Base-by-base conservation (phyloP, 1,140 invertebrate species). In the Meloidogyne chitwoodi region DNA sequence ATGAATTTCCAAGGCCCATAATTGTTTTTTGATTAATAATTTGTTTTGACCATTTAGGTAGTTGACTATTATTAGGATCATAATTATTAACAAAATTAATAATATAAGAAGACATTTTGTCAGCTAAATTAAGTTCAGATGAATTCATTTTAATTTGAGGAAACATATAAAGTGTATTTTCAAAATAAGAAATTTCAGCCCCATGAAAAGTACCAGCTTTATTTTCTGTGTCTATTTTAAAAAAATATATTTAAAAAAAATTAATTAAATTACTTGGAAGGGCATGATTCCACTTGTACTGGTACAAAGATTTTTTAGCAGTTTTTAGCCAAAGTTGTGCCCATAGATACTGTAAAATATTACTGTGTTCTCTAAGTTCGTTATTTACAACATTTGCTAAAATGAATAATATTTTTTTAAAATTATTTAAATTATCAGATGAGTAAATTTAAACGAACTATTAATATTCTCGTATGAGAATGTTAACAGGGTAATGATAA, bases 21-120 rank as follows among this genome's bases (percentile, higher is more conserved):
- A 66, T 16, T 16, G 19, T 34, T 19, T 66, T 16, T 19, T 66
- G 14, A 16, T 19, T 16, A 0, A 4, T 1, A 19, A 19, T 19
- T 34, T 29, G 27, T 19, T 34, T 66, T 34, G 64, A 5, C 64
- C 64, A 66, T 16, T n/a, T 29, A 16, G 64, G 16, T 19, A 66
- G 14, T n/a, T 34, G 0, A 4, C 1, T 19, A 34, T 16, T 16
- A 34, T 66, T 66, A 19, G 64, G 64, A 19, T 66, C 5, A 16
- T 29, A n/a, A 5, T 66, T 29, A 1, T 29, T 29, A 34, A 66
- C 64, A 34, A 66, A 66, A 34, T 66, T 66, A 19, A 66, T 4
- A 29, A 66, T 34, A 34, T 66, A 66, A 19, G 64, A 29, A 34
- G 64, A 66, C 64, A 66, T 66, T 29, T 29, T 66, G 64, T 66